Conservation (phyloP, 2,888 invertebrate species). For the Agelastica alni region DNA sequence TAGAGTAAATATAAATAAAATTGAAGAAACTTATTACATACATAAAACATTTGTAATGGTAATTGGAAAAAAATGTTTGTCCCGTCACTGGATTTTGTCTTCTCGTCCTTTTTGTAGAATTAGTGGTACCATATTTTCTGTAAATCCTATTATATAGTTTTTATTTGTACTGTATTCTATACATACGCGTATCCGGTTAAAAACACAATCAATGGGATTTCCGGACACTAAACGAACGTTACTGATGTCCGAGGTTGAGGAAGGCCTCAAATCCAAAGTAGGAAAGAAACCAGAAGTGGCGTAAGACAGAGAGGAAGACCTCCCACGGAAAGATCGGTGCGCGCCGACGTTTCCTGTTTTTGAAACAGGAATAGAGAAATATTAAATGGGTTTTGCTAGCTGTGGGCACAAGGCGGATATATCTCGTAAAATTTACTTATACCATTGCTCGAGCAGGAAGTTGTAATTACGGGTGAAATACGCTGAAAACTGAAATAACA, state of each 20-base stretch:
- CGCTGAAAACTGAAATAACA: too few relatives aligned
- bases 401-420: constrained; percentile 22
- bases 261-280: constrained; percentile 7
- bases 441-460: too few relatives aligned
- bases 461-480: too few relatives aligned
- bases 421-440: constrained; percentile 15
- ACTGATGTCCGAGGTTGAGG: constrained; percentile 10
- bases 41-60: too few relatives aligned
- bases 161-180: constrained; percentile 14
- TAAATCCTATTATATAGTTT: constrained; percentile 8
- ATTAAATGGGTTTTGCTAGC: constrained; percentile 13
- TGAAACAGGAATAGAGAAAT: constrained; percentile 22
- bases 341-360: constrained; percentile 22
- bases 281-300: background rate
- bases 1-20: too few relatives aligned
- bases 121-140: constrained; percentile 4
- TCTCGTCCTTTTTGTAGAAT: background rate
- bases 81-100: background rate
- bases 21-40: too few relatives aligned
- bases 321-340: constrained; percentile 2
- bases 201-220: constrained; percentile 29
- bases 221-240: constrained; percentile 20
- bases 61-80: too few relatives aligned
- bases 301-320: constrained; percentile 9
- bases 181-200: constrained; percentile 23